Evolutionary conservation across 2,797 vertebrate species (phyloP).

Genomic region (Hemitrygon akajei): DNA sequence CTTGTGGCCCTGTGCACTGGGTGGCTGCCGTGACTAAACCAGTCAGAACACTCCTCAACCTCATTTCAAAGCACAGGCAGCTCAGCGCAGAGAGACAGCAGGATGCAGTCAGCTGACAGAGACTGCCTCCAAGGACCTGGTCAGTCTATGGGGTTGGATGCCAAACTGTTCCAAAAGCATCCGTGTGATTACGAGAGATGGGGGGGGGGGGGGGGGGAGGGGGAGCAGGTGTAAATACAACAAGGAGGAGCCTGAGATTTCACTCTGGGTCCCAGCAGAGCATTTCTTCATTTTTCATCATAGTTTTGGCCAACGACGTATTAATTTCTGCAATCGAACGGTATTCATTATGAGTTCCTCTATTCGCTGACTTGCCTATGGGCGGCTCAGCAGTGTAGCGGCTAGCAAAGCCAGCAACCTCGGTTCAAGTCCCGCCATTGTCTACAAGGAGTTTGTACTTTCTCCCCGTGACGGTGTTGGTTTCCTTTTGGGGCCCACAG

Average conservation of each 20-base stretch:
- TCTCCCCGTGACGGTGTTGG: too few species aligned
- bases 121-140: not conserved
- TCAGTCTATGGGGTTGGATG: not conserved
- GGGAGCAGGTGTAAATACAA: not conserved
- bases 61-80: not conserved
- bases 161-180: not conserved
- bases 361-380: not conserved
- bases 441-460: too few species aligned
- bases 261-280: not conserved
- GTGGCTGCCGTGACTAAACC: too few species aligned
- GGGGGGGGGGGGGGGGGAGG: not conserved
- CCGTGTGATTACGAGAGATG: not conserved
- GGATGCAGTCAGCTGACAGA: too few species aligned
- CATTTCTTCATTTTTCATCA: not conserved
- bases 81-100: not conserved
- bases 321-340: not conserved
- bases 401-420: too few species aligned
- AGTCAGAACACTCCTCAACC: too few species aligned
- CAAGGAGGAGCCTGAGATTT: not conserved
- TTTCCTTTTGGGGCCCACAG: too few species aligned
- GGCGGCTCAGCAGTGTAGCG: too few species aligned
- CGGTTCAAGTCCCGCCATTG: too few species aligned
- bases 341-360: not conserved
- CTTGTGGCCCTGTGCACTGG: too few species aligned
- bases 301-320: not conserved